These are phyloP conservation scores for Megalopta genalis DNA, from an alignment of 1,140 invertebrate species.

Conservation along the genomic window DNA sequence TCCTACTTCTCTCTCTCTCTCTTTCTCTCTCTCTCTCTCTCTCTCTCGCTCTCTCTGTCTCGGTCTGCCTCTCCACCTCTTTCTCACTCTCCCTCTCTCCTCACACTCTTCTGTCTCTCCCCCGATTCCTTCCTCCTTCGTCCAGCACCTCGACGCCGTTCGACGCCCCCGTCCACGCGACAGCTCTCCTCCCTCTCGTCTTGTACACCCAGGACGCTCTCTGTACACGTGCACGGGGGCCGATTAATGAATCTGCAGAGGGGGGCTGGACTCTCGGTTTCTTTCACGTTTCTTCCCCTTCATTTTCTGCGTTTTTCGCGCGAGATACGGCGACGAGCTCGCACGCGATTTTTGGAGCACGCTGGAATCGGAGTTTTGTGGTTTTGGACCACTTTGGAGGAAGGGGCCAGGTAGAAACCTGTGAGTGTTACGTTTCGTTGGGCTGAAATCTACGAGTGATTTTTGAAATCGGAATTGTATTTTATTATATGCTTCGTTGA, in stretches of 20 bases:
- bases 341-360: too few species aligned
- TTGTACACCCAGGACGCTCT: slow-evolving; percentile 73
- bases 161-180: slow-evolving; percentile 58
- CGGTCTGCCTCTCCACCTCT: slow-evolving; percentile 35
- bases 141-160: slow-evolving; percentile 59
- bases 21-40: neutral
- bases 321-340: too few species aligned
- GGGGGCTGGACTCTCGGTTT: neutral
- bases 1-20: slow-evolving; percentile 67
- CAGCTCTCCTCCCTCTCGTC: slow-evolving; percentile 62
- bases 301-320: too few species aligned
- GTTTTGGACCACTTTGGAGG: too few species aligned
- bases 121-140: slow-evolving; percentile 46
- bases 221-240: slow-evolving; percentile 40
- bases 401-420: too few species aligned
- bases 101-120: slow-evolving; percentile 46
- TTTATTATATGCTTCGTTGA: too few species aligned
- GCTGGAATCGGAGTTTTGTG: too few species aligned
- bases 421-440: too few species aligned
- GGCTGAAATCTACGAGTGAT: too few species aligned
- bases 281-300: neutral
- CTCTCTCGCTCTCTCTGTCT: neutral
- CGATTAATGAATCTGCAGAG: slow-evolving; percentile 49
- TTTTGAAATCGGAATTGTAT: too few species aligned
- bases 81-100: slow-evolving; percentile 46